Evolutionary conservation across 1,140 invertebrate genomes (phyloP).

Genomic region (Aphaenogaster floridana): DNA sequence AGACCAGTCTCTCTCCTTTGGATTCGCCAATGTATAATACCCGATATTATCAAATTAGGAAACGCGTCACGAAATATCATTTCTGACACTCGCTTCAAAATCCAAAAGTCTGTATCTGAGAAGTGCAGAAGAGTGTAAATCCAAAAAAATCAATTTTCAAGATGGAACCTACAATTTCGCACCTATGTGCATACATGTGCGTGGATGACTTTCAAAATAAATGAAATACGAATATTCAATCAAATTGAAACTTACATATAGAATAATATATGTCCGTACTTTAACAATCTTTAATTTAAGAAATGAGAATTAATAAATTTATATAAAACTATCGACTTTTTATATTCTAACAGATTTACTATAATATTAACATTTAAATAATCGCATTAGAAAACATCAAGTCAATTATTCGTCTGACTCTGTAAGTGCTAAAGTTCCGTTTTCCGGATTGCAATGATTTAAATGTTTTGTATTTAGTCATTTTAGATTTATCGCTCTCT

Average conservation of each 20-base stretch:
- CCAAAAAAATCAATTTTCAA: constrained; percentile 5
- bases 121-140: not conserved
- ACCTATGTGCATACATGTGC: not conserved
- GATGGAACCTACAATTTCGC: not conserved
- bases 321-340: not conserved
- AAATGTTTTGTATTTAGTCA: not conserved
- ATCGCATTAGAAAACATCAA: not conserved
- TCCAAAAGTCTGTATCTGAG: not conserved
- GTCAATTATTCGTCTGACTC: not conserved
- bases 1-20: constrained; percentile 21
- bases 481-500: not conserved
- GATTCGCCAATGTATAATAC: constrained; percentile 51
- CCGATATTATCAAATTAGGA: constrained; percentile 58
- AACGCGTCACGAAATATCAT: constrained; percentile 39
- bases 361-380: not conserved
- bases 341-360: not conserved
- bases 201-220: not conserved
- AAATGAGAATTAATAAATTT: not conserved
- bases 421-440: not conserved
- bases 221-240: not conserved
- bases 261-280: not conserved
- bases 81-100: not conserved
- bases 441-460: not conserved
- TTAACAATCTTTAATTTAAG: not conserved
- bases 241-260: not conserved